Base-by-base conservation (phyloP, 2,113 vertebrate genomes). In the Thryonomys swinderianus region DNA sequence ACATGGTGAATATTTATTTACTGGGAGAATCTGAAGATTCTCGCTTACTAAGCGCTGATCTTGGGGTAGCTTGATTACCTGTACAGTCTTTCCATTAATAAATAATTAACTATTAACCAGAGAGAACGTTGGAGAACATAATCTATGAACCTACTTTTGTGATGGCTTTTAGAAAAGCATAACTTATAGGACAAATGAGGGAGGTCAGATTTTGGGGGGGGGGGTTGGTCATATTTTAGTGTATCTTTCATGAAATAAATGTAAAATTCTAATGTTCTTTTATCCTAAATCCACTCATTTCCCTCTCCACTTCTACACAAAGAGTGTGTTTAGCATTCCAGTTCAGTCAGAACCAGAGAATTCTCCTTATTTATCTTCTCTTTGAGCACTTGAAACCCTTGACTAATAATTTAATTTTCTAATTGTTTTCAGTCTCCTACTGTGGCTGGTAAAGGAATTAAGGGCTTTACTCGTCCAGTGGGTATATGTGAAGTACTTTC, bases 221-320 rank as follows among this genome's bases (percentile, higher is more conserved):
- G 8, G 3, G 1, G 51, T 89, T 12, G 42, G 7, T 27, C 71
- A 67, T 20, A 89, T 71, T 78, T 62, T 81, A 37, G 37, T 51
- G 48, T 62, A 73, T 7, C 64, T 93, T 85, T 91, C 69, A 84
- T 23, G 51, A 90, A 88, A 67, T 37, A 67, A 90, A 84, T 51
- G 53, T 67, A 69, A 81, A 86, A 62, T 91, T 88, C 42, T 80
- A 32, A 25, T 81, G 95, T 93, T 85, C 37, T 93, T 81, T 89
- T 40, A 78, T 55, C 76, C 42, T 81, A 64, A 71, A 91, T 7
- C 27, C 82, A 83, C 18, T 89, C 1, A 11, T 84, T 83, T 82
- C 57, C 57, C 51, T 85, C 20, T 73, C 76, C 23, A 62, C 74
- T 55, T 85, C 27, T 74, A 79, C 5, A 61, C 32, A 79, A 89